Evolutionary conservation across 2,797 vertebrate genomes (phyloP), one percentile per base, ranked within the genome.

Genomic region (Eupleurogrammus muticus): DNA sequence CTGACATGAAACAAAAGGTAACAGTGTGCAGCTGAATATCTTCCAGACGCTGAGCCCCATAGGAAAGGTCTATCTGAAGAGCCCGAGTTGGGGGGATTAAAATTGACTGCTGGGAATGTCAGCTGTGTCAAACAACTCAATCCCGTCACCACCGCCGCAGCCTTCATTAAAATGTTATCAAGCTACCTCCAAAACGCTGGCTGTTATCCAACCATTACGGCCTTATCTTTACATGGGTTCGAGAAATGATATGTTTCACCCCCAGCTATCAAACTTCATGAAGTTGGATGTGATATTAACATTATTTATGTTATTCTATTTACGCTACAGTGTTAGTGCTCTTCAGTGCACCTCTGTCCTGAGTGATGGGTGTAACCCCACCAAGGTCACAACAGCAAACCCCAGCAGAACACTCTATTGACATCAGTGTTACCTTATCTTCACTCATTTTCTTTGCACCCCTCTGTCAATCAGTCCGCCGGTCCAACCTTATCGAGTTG

Each of bases 401-500:
- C 64, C 52, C 38, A 34, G 36, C 59, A 49, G 42, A 81, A 62
- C 46, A 80, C 63, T 73, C 75, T 73, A 60, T 60, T 83, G 82
- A 50, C 50, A 38, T 59, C 65, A 56, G 51, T 76, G 89, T 86
- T 77, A 91, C 82, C 80, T 75, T 87, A 90, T 88, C 86, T 81
- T 44, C 48, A 28, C 67, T 61, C 9, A 35, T 75, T 79, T 78
- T 75, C 71, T 81, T 82, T 80, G 84, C 56, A 66, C 75, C 67
- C 77, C 75, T 23, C 83, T 89, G 87, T 92, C 90, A 90, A 63
- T 91, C 87, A 87, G 47, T 73, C 80, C 56, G 54, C 71, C 49
- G 28, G 44, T 67, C 70, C 83, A 82, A 75, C 67, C 90, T 70
- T 91, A 92, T 95, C 81, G 34, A 54, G 83, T 94, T 89, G 79